These are phyloP conservation scores for Dynastes tityus DNA, from an alignment of 2,888 invertebrate species.

Conservation along the genomic window DNA sequence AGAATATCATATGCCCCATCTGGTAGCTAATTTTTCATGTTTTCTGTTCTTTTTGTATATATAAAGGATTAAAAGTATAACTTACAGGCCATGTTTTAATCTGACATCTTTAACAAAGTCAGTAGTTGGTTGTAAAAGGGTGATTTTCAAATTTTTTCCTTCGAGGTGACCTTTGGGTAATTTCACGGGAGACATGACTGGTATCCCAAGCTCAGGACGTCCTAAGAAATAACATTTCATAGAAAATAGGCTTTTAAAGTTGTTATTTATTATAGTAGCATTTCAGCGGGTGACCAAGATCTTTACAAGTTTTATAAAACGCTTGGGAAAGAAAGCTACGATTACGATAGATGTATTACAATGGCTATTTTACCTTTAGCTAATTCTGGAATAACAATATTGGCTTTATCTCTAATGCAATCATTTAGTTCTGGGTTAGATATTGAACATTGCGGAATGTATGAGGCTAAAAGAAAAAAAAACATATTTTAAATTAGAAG, in stretches of 20 bases:
- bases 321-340: too few relatives aligned
- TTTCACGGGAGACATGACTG: not conserved
- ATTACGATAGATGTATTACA: too few relatives aligned
- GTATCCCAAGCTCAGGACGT: not conserved
- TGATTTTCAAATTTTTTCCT: not conserved
- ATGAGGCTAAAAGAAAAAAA: constrained; percentile 4
- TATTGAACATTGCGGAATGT: constrained; percentile 2
- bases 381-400: not conserved
- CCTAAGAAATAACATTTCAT: not conserved
- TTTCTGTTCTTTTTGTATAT: too few relatives aligned
- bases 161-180: not conserved
- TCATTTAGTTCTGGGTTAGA: not conserved
- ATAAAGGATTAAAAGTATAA: not conserved
- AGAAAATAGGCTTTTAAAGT: not conserved
- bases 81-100: not conserved
- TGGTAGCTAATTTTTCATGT: too few relatives aligned
- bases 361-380: not conserved
- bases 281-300: too few relatives aligned
- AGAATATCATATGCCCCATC: too few relatives aligned
- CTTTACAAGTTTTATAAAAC: too few relatives aligned
- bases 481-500: too few relatives aligned
- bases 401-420: constrained; percentile 14
- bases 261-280: too few relatives aligned
- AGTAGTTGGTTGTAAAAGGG: not conserved
- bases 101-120: not conserved